Base-by-base conservation (phyloP, 2,797 vertebrate species). In the Mormyrops boulengeri region DNA sequence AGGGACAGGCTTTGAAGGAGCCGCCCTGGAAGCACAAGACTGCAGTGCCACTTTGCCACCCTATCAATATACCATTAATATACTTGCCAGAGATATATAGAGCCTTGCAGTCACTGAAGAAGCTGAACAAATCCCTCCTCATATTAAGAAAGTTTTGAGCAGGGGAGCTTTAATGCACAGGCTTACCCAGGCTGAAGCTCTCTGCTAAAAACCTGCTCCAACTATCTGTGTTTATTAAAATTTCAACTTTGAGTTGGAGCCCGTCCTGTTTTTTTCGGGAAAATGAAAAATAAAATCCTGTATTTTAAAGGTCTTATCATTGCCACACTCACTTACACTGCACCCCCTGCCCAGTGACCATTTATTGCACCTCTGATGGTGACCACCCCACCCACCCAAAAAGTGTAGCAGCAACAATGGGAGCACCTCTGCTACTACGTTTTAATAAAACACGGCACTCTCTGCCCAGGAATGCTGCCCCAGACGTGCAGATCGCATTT, bases 101-200 rank as follows among this genome's bases (percentile, higher is more conserved):
- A 77, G 82, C 80, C 86, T 87, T 88, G 50, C 84, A 90, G 84
- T 22, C 62, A 82, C 47, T 89, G 88, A 88, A 90, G 49, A 89
- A 41, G 34, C 34, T 77, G 69, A 77, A 77, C 4, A 41, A 38
- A 38, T 41, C 34, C 14, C 73, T 77, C 34, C 5, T 77, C 12
- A 77, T 41, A 34, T 57, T 62, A 84, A 86, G 66, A 86, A 55
- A 60, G 80, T 17, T 80, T 22, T 86, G 49, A 44, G 44, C 86
- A 55, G 62, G 26, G 22, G n/a, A 2, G 60, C 60, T 62, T 62
- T 62, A 62, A 62, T 62, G 60, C 60, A 62, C 22, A 62, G 60
- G 22, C 22, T 62, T 4, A 62, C 22, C 60, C 22, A 26, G 60
- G 60, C 60, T 62, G 17, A 62, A 22, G 22, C n/a, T 11, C 2